A percentile compares a stretch with the other conserved stretches of the same genome.
phyloP scores from a whole-genome alignment of 2,797 vertebrate species.

The Margarornis squamiger region DNA sequence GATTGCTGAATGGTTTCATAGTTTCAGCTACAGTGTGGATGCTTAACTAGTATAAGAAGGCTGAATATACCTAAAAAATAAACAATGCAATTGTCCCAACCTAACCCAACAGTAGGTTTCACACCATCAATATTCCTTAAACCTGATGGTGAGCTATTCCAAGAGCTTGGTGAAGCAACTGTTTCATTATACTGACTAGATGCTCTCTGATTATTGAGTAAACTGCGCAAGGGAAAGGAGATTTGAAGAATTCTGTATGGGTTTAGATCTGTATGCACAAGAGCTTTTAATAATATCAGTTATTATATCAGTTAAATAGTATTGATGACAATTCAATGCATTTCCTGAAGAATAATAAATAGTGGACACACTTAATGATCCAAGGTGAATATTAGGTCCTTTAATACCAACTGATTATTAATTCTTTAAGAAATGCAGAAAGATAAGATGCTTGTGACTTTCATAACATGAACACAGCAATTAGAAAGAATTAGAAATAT shows the following conservation, averaged over 20 bases:
- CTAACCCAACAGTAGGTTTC: not conserved
- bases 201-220: not conserved
- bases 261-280: not conserved
- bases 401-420: not conserved
- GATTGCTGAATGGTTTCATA: not conserved
- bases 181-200: not conserved
- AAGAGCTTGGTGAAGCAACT: conserved; percentile 7
- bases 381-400: not conserved
- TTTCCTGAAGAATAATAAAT: conserved; percentile 6
- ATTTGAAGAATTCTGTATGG: not conserved
- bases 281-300: not conserved
- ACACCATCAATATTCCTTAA: not conserved
- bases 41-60: not conserved
- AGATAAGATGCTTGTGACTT: not conserved
- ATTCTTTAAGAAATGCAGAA: not conserved
- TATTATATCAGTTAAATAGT: not conserved
- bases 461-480: not conserved
- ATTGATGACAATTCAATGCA: not conserved
- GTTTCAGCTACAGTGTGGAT: not conserved
- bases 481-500: not conserved
- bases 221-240: not conserved
- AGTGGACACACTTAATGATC: not conserved
- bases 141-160: not conserved
- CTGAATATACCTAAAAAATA: not conserved
- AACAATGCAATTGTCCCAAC: not conserved